phyloP scores from a whole-genome alignment of 2,113 vertebrate species.

The Burhinus oedicnemus region DNA sequence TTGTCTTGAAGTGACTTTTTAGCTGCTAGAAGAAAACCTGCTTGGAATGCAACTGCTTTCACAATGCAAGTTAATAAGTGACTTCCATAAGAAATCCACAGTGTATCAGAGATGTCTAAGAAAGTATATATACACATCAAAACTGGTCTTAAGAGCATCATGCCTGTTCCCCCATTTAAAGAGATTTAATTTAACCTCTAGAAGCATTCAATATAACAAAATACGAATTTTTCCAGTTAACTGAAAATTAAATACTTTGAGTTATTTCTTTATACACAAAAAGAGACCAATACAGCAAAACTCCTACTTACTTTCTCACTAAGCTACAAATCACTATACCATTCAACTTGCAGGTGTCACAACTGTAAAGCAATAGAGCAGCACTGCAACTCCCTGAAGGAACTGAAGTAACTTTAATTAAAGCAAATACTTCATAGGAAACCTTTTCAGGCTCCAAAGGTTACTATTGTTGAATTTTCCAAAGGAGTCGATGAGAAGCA shows the following conservation, averaged over 20 bases:
- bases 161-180: neutral
- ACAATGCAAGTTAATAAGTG: neutral
- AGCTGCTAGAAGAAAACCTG: neutral
- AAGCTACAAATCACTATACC: neutral
- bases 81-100: neutral
- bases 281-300: neutral
- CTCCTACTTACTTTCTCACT: neutral
- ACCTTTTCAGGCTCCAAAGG: slow-evolving; percentile 26
- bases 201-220: neutral
- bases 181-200: neutral
- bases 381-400: neutral
- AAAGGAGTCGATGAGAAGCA: neutral
- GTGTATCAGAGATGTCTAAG: neutral
- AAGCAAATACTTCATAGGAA: neutral
- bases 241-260: neutral
- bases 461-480: neutral
- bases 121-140: neutral
- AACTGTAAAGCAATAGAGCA: neutral
- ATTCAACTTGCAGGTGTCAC: neutral
- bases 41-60: neutral
- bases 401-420: neutral
- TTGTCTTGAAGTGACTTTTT: neutral
- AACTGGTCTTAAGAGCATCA: neutral
- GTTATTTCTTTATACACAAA: neutral
- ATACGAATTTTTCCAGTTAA: neutral